Evolutionary conservation across 2,113 vertebrate species (phyloP).

Genomic region (Cryptomyrus ogoouensis): DNA sequence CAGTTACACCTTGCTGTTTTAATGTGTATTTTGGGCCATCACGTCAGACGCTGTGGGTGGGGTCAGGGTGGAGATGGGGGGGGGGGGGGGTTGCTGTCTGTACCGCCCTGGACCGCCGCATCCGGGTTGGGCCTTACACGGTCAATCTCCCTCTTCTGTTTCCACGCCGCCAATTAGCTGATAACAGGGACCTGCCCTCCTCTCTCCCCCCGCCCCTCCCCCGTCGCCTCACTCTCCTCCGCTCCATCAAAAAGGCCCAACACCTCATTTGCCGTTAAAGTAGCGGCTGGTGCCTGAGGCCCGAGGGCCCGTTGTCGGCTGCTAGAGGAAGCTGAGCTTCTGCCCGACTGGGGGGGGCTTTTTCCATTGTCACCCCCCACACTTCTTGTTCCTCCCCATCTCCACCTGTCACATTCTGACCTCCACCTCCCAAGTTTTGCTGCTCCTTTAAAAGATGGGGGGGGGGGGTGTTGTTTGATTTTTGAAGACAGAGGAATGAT

Average conservation of each 20-base stretch:
- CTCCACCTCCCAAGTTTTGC: not conserved
- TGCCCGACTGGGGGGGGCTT: not conserved
- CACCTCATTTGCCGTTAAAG: not conserved
- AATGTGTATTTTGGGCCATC: not conserved
- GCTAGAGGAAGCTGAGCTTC: not conserved
- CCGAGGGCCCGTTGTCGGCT: not conserved
- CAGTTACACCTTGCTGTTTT: not conserved
- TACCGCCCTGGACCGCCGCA: conserved; percentile 51
- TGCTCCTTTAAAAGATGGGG: not conserved
- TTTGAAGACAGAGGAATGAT: not conserved
- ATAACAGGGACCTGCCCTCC: conserved; percentile 93
- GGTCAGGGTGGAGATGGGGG: not conserved
- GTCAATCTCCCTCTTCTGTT: conserved; percentile 98
- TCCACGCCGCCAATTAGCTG: conserved; percentile 99
- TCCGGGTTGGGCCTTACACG: conserved; percentile 72
- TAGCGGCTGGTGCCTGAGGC: not conserved
- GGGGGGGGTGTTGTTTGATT: not conserved
- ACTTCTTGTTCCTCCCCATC: not conserved
- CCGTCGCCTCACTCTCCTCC: conserved; percentile 22
- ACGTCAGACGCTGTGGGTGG: not conserved
- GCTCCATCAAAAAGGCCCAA: not conserved
- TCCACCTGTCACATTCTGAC: not conserved
- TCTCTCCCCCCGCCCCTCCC: conserved; percentile 35
- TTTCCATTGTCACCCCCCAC: not conserved
- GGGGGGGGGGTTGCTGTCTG: conserved; percentile 36